Base-by-base conservation (phyloP, 2,113 vertebrate genomes). In the Shinisaurus crocodilurus region DNA sequence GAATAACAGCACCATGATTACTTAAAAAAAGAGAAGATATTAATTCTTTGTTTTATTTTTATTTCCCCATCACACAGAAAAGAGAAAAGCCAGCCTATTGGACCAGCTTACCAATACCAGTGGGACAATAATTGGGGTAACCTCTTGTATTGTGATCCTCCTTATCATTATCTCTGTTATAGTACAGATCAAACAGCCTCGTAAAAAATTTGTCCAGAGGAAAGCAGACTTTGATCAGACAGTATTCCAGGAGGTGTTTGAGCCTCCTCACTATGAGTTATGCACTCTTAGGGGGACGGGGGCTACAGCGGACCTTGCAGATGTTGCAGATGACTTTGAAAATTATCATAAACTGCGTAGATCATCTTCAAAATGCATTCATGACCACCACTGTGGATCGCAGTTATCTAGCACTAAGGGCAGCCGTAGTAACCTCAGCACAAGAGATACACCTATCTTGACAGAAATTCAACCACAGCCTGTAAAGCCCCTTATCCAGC, bases 81-180 rank as follows among this genome's bases (percentile, higher is more conserved):
- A 99, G 95, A 98, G 98, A 96, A 99, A 99, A 97, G 96, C 98
- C 88, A 99, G 98, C 96, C 96, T 99, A 91, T 96, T 99, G 96
- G 99, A 99, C 96, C 99, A 99, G 98, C 98, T 99, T 94, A 99
- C 98, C 96, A 99, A 99, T 97, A 99, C 99, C 92, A 99, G 99
- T 82, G 98, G 99, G 91, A 99, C 99, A 90, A 98, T 99, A 90
- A 99, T 99, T 87, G 99, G 99, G 1, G 98, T 99, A 89, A 99
- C 99, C 63, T 99, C 98, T 96, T 99, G 99, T 97, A 98, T 99
- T 92, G 99, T 99, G 89, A 97, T 99, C 96, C 97, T 99, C 96
- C 99, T 99, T 88, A 98, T 99, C 94, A 97, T 98, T 93, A 94
- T 99, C 93, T 99, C 99, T 15, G 97, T 99, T 92, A 97, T 99